Conservation (phyloP, 2,113 vertebrate genomes). For the Peromyscus californicus region DNA sequence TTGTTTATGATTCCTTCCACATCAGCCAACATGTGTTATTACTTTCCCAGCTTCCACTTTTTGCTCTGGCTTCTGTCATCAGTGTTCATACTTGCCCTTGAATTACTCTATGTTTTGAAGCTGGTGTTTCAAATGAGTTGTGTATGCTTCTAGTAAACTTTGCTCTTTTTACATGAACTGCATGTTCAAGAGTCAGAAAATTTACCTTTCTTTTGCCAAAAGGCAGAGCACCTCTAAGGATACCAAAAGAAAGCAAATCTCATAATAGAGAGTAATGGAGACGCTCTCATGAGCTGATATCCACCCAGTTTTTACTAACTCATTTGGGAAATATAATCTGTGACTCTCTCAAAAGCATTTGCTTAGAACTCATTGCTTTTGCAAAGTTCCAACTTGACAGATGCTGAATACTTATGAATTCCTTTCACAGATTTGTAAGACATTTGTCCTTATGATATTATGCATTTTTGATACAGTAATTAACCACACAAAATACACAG, state of each 20-base stretch:
- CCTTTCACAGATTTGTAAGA: slow-evolving; percentile 72
- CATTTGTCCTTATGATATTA: slow-evolving; percentile 64
- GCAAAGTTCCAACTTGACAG: slow-evolving; percentile 71
- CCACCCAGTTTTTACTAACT: slow-evolving; percentile 1
- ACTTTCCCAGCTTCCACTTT: neutral
- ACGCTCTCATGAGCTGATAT: neutral
- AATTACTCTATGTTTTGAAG: neutral
- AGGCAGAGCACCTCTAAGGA: neutral
- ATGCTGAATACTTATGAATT: slow-evolving; percentile 69
- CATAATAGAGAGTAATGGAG: neutral
- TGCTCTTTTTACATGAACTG: neutral
- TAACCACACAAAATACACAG: slow-evolving; percentile 61
- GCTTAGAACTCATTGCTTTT: slow-evolving; percentile 61
- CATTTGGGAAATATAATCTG: slow-evolving; percentile 56
- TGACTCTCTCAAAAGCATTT: slow-evolving; percentile 66
- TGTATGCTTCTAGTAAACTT: neutral
- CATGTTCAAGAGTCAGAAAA: neutral
- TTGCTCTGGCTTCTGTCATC: rapidly evolving
- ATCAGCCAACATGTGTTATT: neutral
- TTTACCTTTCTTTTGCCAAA: neutral
- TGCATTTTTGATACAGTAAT: slow-evolving; percentile 68
- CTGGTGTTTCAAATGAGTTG: neutral
- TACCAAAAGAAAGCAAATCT: neutral
- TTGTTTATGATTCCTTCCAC: neutral
- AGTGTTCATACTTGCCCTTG: neutral